phyloP scores from a whole-genome alignment of 1,140 invertebrate species.

The Drosophila kepulauana region DNA sequence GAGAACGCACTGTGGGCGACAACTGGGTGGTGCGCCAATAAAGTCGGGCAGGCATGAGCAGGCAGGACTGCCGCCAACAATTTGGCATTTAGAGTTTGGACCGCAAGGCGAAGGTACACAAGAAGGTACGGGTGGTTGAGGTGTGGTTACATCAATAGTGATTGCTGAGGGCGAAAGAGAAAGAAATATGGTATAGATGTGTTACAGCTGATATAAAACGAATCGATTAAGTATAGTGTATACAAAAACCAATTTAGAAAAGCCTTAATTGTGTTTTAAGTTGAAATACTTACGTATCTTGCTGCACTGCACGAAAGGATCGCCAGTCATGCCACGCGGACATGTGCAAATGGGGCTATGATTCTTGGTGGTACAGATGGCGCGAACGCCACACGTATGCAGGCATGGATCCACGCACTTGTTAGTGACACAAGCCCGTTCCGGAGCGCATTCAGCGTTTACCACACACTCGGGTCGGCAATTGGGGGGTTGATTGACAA shows the following conservation, averaged over 20 bases:
- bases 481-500: conserved; percentile 91
- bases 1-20: conserved; percentile 91
- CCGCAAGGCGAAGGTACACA: conserved; percentile 93
- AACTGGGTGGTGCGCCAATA: conserved; percentile 91
- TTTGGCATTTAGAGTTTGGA: conserved; percentile 91
- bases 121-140: conserved; percentile 87
- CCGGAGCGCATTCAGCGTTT: conserved; percentile 89
- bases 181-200: background rate
- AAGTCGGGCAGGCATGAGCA: conserved; percentile 92
- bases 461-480: conserved; percentile 89
- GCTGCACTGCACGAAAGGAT: conserved; percentile 88
- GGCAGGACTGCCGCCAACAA: conserved; percentile 89
- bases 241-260: no score
- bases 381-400: conserved; percentile 88
- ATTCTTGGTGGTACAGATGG: conserved; percentile 87
- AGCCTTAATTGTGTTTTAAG: background rate
- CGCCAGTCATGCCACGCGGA: conserved; percentile 87
- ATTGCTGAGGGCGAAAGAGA: conserved; percentile 38
- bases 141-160: conserved; percentile 70
- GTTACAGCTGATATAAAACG: background rate
- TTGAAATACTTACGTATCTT: conserved; percentile 85
- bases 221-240: no score
- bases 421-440: conserved; percentile 89
- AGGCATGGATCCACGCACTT: conserved; percentile 91
- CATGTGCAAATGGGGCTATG: conserved; percentile 89